Evolutionary conservation across 2,113 vertebrate species (phyloP).

Genomic region (Leiothrix lutea): DNA sequence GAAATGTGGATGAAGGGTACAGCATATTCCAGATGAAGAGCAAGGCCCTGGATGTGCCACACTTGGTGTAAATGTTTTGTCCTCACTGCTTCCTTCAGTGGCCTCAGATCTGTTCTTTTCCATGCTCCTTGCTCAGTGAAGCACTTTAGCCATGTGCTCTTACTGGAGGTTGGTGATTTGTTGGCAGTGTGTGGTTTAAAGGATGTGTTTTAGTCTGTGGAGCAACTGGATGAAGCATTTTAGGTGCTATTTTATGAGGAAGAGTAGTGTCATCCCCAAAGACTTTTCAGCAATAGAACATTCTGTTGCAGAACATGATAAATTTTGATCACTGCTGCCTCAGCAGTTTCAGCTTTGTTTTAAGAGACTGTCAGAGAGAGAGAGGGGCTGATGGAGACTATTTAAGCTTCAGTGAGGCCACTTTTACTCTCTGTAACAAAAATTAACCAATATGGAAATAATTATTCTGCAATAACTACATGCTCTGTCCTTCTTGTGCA

Average conservation of each 20-base stretch:
- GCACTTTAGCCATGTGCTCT: neutral
- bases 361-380: neutral
- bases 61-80: neutral
- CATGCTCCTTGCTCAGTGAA: neutral
- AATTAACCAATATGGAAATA: constrained; percentile 62
- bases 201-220: neutral
- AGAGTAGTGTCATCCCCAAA: neutral
- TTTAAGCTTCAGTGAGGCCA: neutral
- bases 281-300: neutral
- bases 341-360: constrained; percentile 11
- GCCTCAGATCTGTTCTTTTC: neutral
- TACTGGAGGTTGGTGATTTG: neutral
- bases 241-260: neutral
- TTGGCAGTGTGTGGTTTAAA: neutral
- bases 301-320: neutral
- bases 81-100: neutral
- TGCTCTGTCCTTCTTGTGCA: constrained; percentile 18
- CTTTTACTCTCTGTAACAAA: neutral
- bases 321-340: neutral
- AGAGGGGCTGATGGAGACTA: neutral
- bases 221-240: neutral
- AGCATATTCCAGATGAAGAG: neutral
- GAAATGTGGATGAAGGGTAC: neutral
- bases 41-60: neutral
- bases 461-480: constrained; percentile 36